A percentile compares a stretch with the other conserved stretches of the same genome.
Evolutionary conservation across 2,888 invertebrate genomes (phyloP).

Genomic region (Torymus auratus): DNA sequence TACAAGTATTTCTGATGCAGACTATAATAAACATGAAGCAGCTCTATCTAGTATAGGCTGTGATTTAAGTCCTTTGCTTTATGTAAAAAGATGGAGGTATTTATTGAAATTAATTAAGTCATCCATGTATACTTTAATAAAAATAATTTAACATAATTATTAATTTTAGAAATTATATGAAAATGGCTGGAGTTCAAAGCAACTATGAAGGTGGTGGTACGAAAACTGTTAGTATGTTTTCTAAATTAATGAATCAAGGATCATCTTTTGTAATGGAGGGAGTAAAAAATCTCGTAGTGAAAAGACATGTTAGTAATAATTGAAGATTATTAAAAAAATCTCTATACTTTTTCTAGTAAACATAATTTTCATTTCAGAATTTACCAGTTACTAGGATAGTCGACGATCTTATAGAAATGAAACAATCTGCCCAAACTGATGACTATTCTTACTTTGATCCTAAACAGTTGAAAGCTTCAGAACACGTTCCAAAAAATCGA

Average conservation of each 20-base stretch:
- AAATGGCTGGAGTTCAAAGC: slow-evolving; percentile 85
- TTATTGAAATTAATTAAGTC: slow-evolving; percentile 65
- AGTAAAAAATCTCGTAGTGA: slow-evolving; percentile 98
- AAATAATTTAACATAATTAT: slow-evolving; percentile 9
- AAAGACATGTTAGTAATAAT: slow-evolving; percentile 89
- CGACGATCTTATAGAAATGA: slow-evolving; percentile 91
- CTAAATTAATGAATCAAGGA: slow-evolving; percentile 96
- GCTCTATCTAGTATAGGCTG: slow-evolving; percentile 89
- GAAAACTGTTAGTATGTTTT: slow-evolving; percentile 98
- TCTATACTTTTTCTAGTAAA: background rate
- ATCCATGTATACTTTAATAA: slow-evolving; percentile 3
- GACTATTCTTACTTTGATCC: slow-evolving; percentile 97
- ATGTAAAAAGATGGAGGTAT: slow-evolving; percentile 95
- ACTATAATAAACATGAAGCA: slow-evolving; percentile 90
- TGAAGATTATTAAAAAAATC: slow-evolving; percentile 17
- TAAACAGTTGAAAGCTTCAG: slow-evolving; percentile 89
- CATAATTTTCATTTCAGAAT: slow-evolving; percentile 80
- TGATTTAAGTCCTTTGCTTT: slow-evolving; percentile 90
- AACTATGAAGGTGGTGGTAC: slow-evolving; percentile 96
- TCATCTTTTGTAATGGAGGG: slow-evolving; percentile 99
- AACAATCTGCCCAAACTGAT: slow-evolving; percentile 86
- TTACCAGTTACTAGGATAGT: slow-evolving; percentile 95
- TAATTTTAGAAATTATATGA: slow-evolving; percentile 83
- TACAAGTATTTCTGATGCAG: slow-evolving; percentile 87
- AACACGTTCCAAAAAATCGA: slow-evolving; percentile 82